These are phyloP conservation scores for Phalacrocorax brasilianus DNA, from an alignment of 2,113 vertebrate genomes.

Conservation along the genomic window DNA sequence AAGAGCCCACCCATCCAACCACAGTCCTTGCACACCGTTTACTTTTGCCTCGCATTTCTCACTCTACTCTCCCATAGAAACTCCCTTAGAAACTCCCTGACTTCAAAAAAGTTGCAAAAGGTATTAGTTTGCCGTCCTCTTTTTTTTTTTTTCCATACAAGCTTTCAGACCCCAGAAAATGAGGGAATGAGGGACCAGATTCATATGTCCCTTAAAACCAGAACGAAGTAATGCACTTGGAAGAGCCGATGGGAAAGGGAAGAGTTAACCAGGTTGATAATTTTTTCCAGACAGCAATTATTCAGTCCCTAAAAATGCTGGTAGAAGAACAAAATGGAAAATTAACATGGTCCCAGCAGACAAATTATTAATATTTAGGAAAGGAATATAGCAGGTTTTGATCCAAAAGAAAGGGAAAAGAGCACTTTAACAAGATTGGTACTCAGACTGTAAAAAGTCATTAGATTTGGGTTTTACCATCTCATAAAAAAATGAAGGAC, in stretches of 20 bases:
- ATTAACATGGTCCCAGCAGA: conserved; percentile 29
- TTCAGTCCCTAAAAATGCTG: conserved; percentile 41
- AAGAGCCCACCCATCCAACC: not conserved
- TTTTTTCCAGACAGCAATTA: conserved; percentile 47
- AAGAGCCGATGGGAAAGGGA: conserved; percentile 10
- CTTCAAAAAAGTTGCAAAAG: not conserved
- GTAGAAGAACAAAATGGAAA: conserved; percentile 48
- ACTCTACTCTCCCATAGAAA: not conserved
- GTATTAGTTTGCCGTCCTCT: not conserved
- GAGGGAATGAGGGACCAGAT: not conserved
- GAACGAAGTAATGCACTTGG: not conserved
- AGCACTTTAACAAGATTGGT: not conserved
- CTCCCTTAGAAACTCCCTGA: not conserved
- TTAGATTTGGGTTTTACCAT: not conserved
- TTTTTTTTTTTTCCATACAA: not conserved
- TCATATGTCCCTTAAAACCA: not conserved
- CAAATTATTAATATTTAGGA: conserved; percentile 51
- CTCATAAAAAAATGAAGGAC: not conserved
- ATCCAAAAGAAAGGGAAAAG: conserved; percentile 21
- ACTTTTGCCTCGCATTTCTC: not conserved
- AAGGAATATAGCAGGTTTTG: not conserved
- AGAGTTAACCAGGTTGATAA: conserved; percentile 49
- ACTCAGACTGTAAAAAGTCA: not conserved
- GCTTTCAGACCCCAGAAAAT: not conserved
- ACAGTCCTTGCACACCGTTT: not conserved